These are phyloP conservation scores for Orgyia antiqua DNA, from an alignment of 2,888 invertebrate genomes.

Conservation along the genomic window DNA sequence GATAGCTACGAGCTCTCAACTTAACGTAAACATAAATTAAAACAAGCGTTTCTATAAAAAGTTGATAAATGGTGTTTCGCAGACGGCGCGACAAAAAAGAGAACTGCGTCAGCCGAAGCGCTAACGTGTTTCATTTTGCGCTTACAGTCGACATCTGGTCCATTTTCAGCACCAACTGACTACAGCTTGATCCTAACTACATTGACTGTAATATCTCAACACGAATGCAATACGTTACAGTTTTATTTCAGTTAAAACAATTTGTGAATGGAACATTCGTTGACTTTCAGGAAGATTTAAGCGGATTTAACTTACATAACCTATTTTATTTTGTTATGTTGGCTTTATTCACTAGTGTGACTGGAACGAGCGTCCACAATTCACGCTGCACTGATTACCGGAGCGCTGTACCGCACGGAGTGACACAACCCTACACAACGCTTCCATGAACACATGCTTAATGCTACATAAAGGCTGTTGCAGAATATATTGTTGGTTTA, in stretches of 20 bases:
- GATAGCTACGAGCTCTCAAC: conserved; percentile 62
- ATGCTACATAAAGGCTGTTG: neutral
- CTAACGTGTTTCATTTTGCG: conserved; percentile 73
- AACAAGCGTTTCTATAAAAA: conserved; percentile 73
- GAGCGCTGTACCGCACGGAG: conserved; percentile 35
- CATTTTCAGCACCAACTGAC: conserved; percentile 46
- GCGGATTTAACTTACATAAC: conserved; percentile 16
- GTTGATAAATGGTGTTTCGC: conserved; percentile 73
- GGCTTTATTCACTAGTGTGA: conserved; percentile 21
- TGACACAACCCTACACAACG: conserved; percentile 33
- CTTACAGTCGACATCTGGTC: conserved; percentile 63
- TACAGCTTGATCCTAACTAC: conserved; percentile 28
- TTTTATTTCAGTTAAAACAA: conserved; percentile 7
- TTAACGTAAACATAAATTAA: conserved; percentile 75
- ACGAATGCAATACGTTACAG: conserved; percentile 8
- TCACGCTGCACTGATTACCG: conserved; percentile 46
- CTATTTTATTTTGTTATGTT: conserved; percentile 19
- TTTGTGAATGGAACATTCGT: conserved; percentile 3
- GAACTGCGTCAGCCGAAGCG: conserved; percentile 62
- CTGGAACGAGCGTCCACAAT: conserved; percentile 41
- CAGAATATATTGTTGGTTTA: too few relatives aligned
- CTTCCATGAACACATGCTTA: conserved; percentile 18
- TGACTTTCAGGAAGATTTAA: conserved; percentile 14
- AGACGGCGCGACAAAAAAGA: conserved; percentile 66
- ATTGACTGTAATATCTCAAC: conserved; percentile 16